Evolutionary conservation across 2,797 vertebrate genomes (phyloP), one percentile per base, ranked within the genome.

Genomic region (Tauraco hartlaubi): DNA sequence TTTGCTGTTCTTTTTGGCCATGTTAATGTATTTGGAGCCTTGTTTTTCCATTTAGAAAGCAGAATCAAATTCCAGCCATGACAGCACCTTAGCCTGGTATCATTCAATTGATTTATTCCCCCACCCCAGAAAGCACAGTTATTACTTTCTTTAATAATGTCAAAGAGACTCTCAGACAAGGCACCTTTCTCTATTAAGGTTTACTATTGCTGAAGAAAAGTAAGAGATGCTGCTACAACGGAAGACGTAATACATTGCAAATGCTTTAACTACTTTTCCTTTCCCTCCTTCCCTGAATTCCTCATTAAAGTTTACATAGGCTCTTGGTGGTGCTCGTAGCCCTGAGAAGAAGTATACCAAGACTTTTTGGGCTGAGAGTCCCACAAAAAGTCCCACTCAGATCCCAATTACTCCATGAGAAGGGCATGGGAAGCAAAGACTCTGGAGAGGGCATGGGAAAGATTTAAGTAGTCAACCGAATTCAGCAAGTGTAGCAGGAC

Each of bases 31-130:
- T 79, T 92, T 91, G 82, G 77, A 89, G 89, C 26, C 89, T 92
- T 94, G 89, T 87, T 93, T 95, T 89, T 62, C 77, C 78, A 85
- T 67, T 76, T 6, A 87, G 81, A 91, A 89, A 92, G 44, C 75
- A 71, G 74, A 91, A 94, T 89, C 63, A 51, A 87, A 93, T 91
- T 94, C 78, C 71, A 89, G 84, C 77, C 72, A 56, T 71, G 91
- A 87, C 84, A 87, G 81, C 81, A 91, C 66, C 91, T 82, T 74
- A 62, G 61, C 63, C 52, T 26, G 37, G 43, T 46, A 63, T 91
- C 71, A 71, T 75, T 92, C 71, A 54, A 79, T 61, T 95, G 91
- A 96, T 95, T 97, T 96, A 96, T 93, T 89, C 59, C 67, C 44
- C 66, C 62, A 31, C 33, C 92, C 41, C 63, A 56, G n/a, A 73